A percentile compares a stretch with the other conserved stretches of the same genome.
Conservation (phyloP, 2,113 vertebrate species). For the Lathamus discolor region DNA sequence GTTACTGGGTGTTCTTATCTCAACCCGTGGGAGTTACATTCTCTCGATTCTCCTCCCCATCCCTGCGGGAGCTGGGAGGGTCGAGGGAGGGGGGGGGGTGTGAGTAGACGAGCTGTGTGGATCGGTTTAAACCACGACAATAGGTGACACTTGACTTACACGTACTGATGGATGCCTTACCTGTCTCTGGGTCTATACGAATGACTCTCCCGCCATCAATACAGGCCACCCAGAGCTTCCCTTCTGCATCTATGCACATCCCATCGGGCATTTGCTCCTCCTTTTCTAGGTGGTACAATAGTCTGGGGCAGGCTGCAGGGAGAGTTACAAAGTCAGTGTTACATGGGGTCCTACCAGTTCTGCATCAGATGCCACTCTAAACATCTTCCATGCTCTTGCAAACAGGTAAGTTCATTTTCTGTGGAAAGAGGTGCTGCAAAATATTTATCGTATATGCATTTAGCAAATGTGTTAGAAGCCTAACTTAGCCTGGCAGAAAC, state of each 20-base stretch:
- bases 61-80: too few relatives aligned
- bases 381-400: neutral
- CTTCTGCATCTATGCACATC: constrained; percentile 82
- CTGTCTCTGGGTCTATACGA: constrained; percentile 83
- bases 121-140: too few relatives aligned
- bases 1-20: too few relatives aligned
- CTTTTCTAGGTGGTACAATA: constrained; percentile 64
- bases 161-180: constrained; percentile 50
- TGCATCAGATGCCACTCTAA: neutral
- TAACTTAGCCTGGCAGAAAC: neutral
- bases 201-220: constrained; percentile 83
- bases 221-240: constrained; percentile 88
- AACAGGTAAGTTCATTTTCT: neutral
- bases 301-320: constrained; percentile 54
- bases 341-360: neutral
- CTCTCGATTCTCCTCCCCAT: too few relatives aligned
- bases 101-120: too few relatives aligned
- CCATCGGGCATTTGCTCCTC: constrained; percentile 86
- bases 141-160: neutral
- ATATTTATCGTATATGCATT: neutral
- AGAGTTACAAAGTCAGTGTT: neutral
- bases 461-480: neutral
- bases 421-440: neutral
- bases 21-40: too few relatives aligned
- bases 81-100: too few relatives aligned